These are phyloP conservation scores for Euthynnus affinis DNA, from an alignment of 2,797 vertebrate species.

Conservation along the genomic window DNA sequence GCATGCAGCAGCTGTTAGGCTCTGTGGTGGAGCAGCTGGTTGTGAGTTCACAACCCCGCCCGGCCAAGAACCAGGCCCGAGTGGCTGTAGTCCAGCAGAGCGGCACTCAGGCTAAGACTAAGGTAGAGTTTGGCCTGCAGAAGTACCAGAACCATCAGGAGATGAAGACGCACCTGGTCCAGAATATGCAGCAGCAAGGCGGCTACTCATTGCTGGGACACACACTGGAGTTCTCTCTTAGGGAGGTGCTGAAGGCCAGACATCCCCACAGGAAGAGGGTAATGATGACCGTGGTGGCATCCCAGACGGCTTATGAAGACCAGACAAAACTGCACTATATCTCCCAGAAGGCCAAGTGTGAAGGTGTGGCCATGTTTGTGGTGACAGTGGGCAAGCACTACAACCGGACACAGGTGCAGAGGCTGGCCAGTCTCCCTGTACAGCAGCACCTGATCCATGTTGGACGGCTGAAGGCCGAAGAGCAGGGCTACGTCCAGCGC, in stretches of 20 bases:
- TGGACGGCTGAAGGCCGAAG: slow-evolving; percentile 59
- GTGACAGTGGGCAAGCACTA: slow-evolving; percentile 82
- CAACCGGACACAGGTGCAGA: slow-evolving; percentile 79
- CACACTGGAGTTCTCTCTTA: slow-evolving; percentile 84
- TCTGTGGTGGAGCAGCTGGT: slow-evolving; percentile 85
- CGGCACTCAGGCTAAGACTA: slow-evolving; percentile 36
- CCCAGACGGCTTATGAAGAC: slow-evolving; percentile 83
- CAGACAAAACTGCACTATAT: slow-evolving; percentile 78
- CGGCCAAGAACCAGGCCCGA: slow-evolving; percentile 71
- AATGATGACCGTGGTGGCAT: slow-evolving; percentile 85
- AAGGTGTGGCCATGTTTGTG: slow-evolving; percentile 88
- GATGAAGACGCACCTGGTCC: slow-evolving; percentile 83
- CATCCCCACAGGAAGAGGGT: slow-evolving; percentile 77
- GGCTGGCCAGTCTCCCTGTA: slow-evolving; percentile 82
- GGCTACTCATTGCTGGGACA: slow-evolving; percentile 82
- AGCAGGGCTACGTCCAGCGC: slow-evolving; percentile 83
- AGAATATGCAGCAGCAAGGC: slow-evolving; percentile 77
- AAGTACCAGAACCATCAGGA: slow-evolving; percentile 55
- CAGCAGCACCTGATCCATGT: slow-evolving; percentile 89
- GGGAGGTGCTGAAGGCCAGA: slow-evolving; percentile 73
- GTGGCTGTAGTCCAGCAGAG: slow-evolving; percentile 87
- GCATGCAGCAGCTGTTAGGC: slow-evolving; percentile 84
- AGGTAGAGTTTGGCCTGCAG: slow-evolving; percentile 86
- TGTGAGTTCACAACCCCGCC: slow-evolving; percentile 72
- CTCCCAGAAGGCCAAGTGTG: slow-evolving; percentile 86